phyloP scores from a whole-genome alignment of 1,140 invertebrate genomes.

The Papilio dardanus region DNA sequence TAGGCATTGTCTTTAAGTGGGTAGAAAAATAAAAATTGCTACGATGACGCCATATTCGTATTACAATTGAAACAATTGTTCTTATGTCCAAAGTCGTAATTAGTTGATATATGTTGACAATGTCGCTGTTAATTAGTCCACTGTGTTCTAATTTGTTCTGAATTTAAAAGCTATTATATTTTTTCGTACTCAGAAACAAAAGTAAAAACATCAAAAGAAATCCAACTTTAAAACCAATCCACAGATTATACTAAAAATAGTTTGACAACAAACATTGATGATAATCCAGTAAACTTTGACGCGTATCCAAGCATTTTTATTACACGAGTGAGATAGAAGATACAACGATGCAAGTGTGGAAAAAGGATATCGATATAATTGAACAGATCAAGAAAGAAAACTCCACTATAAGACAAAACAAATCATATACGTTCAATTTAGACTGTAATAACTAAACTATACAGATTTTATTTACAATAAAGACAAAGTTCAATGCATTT shows the following conservation, averaged over 20 bases:
- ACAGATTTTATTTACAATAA: background rate
- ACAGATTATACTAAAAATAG: background rate
- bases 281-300: background rate
- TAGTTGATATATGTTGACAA: conserved; percentile 11
- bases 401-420: no score
- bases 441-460: background rate
- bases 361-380: background rate
- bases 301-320: background rate
- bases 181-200: background rate
- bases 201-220: background rate
- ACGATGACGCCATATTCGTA: background rate
- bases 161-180: background rate
- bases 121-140: background rate
- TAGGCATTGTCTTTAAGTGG: background rate
- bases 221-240: background rate
- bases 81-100: background rate
- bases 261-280: background rate
- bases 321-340: background rate
- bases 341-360: background rate
- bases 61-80: conserved; percentile 10
- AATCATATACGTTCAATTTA: no score
- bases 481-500: background rate
- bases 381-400: no score
- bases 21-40: background rate
- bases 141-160: background rate